These are phyloP conservation scores for Drosophila birchii DNA, from an alignment of 2,888 invertebrate genomes.

Conservation along the genomic window DNA sequence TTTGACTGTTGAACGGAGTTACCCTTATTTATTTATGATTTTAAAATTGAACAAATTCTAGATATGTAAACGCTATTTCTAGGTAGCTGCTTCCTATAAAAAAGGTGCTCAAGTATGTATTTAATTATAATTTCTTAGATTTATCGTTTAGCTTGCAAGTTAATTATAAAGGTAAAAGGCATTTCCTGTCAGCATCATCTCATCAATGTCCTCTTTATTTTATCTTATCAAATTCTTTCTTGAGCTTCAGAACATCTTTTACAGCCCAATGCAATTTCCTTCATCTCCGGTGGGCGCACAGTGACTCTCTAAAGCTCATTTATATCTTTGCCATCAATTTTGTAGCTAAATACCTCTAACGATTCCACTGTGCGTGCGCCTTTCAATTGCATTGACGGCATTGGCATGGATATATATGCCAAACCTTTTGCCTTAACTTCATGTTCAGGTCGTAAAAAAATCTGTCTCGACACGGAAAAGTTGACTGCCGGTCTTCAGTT, in stretches of 20 bases:
- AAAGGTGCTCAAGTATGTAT: neutral
- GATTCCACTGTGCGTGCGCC: neutral
- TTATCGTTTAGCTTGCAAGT: neutral
- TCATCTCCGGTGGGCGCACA: neutral
- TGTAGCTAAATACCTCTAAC: neutral
- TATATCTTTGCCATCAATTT: neutral
- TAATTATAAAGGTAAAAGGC: too few relatives aligned
- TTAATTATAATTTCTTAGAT: neutral
- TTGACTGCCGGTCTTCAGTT: slow-evolving; percentile 27
- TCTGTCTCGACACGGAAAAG: slow-evolving; percentile 24
- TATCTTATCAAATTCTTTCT: neutral
- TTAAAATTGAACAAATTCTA: neutral
- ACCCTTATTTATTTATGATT: neutral
- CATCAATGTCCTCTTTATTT: neutral
- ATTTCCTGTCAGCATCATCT: neutral
- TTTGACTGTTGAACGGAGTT: neutral
- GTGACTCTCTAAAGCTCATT: neutral
- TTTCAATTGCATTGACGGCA: slow-evolving; percentile 24
- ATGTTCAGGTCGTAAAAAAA: slow-evolving; percentile 27
- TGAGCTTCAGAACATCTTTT: neutral
- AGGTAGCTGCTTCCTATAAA: neutral
- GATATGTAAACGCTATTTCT: neutral
- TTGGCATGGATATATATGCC: slow-evolving; percentile 21
- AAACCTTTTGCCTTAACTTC: slow-evolving; percentile 33
- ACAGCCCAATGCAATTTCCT: neutral